Evolutionary conservation across 2,113 vertebrate genomes (phyloP).

Genomic region (Crotalus viridis): DNA sequence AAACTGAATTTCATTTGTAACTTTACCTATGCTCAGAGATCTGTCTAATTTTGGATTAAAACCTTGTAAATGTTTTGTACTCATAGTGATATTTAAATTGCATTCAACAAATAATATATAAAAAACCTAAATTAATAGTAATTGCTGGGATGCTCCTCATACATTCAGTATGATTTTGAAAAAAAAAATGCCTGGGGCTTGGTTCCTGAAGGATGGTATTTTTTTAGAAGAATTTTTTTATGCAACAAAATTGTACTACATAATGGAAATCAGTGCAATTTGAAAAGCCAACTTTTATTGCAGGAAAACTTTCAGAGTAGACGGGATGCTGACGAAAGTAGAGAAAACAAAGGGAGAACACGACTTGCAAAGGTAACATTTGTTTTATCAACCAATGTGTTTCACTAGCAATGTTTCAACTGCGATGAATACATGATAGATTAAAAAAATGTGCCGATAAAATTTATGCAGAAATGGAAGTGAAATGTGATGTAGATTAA

Average conservation of each 20-base stretch:
- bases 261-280: not conserved
- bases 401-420: conserved; percentile 4
- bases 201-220: not conserved
- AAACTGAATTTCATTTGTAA: not conserved
- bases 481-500: not conserved
- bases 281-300: conserved; percentile 46
- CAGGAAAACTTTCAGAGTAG: conserved; percentile 96
- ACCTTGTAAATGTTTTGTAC: not conserved
- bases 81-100: not conserved
- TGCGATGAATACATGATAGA: not conserved
- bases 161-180: not conserved
- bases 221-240: not conserved
- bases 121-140: not conserved
- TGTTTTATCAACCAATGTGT: conserved; percentile 5
- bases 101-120: not conserved
- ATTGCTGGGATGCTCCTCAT: not conserved
- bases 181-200: not conserved
- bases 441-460: not conserved
- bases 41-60: not conserved
- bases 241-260: not conserved
- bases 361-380: conserved; percentile 91
- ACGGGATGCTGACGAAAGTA: conserved; percentile 91
- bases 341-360: conserved; percentile 97
- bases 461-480: not conserved
- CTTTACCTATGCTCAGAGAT: not conserved